Conservation (phyloP, 2,797 vertebrate genomes). For the Hoplostethus mediterraneus region DNA sequence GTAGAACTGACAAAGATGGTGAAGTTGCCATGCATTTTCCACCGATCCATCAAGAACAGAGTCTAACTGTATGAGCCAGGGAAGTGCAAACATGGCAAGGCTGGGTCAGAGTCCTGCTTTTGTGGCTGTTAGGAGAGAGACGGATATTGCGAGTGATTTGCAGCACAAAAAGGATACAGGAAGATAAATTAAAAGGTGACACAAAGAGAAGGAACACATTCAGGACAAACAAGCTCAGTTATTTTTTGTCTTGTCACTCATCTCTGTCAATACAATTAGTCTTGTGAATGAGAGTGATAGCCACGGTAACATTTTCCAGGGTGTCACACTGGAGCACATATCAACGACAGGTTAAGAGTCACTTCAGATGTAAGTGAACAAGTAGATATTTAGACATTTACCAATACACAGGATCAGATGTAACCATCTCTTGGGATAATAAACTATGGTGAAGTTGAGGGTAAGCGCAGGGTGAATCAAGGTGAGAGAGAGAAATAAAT, state of each 20-base stretch:
- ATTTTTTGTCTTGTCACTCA: conserved; percentile 51
- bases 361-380: not conserved
- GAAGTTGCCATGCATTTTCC: conserved; percentile 67
- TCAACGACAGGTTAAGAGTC: not conserved
- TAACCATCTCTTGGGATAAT: not conserved
- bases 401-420: conserved; percentile 1
- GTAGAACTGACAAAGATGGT: conserved; percentile 37
- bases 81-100: conserved; percentile 71
- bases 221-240: conserved; percentile 27
- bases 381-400: conserved; percentile 6
- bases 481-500: conserved; percentile 14
- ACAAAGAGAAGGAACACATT: conserved; percentile 42
- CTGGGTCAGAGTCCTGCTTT: conserved; percentile 58
- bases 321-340: conserved; percentile 1
- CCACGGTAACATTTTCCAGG: conserved; percentile 36
- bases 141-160: conserved; percentile 71
- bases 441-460: not conserved
- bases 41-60: conserved; percentile 70
- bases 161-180: conserved; percentile 55
- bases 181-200: conserved; percentile 62
- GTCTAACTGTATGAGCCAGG: conserved; percentile 47
- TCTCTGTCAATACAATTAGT: conserved; percentile 39
- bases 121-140: conserved; percentile 57
- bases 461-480: no score
- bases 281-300: conserved; percentile 32